These are phyloP conservation scores for Sitta carolinensis DNA, from an alignment of 2,797 vertebrate genomes.

Conservation along the genomic window DNA sequence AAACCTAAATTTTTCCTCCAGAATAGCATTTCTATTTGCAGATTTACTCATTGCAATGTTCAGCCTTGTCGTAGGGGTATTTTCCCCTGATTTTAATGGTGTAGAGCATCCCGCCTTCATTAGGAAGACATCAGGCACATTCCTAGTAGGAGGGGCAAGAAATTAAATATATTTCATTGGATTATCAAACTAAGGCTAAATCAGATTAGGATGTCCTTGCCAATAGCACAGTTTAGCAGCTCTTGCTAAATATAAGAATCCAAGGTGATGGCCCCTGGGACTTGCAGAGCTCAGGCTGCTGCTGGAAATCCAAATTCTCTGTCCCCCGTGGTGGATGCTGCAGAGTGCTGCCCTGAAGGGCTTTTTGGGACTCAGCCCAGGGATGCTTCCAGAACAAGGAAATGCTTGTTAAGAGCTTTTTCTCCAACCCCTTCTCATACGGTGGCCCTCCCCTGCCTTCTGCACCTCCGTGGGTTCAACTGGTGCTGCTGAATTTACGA, in stretches of 20 bases:
- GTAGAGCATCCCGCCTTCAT: background rate
- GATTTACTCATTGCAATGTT: background rate
- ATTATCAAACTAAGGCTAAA: background rate
- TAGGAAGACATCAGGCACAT: background rate
- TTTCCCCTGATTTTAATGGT: background rate
- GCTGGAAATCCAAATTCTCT: background rate
- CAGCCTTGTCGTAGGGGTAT: background rate
- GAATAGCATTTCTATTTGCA: background rate
- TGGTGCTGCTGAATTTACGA: background rate
- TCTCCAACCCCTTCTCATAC: background rate
- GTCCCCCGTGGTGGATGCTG: rapidly evolving
- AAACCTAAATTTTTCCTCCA: background rate
- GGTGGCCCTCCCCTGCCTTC: background rate
- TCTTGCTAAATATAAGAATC: background rate
- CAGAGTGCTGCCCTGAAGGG: background rate
- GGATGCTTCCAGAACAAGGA: background rate
- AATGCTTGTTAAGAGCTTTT: background rate
- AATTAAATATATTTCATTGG: background rate
- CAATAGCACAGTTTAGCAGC: background rate
- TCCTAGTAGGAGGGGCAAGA: background rate
- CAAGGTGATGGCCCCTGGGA: rapidly evolving
- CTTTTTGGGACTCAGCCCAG: background rate
- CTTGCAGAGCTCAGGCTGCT: background rate
- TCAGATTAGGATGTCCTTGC: background rate
- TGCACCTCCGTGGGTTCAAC: background rate